Base-by-base conservation (phyloP, 2,113 vertebrate species). In the Nettapus auritus region DNA sequence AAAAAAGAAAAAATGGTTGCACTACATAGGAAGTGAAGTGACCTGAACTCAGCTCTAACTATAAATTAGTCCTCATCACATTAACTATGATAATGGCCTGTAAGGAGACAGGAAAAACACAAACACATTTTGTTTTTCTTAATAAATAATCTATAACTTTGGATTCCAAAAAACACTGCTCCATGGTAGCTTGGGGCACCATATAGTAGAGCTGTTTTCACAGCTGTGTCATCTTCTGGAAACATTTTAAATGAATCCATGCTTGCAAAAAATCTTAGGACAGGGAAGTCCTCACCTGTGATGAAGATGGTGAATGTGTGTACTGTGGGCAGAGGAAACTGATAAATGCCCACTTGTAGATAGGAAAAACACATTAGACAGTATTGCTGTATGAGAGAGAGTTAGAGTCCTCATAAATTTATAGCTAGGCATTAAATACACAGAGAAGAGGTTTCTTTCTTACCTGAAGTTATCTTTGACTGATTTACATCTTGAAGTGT, bases 351-450 rank as follows among this genome's bases (percentile, higher is more conserved):
- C 22, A 10, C 53, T 78, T 42, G 10, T 53, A 44, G 60, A 48
- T 20, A 42, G 0, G 1, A 88, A 76, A 91, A 79, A 9, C 36
- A 85, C n/a, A 55, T 81, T 53, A 88, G 67, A 80, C 91, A 91
- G 14, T 80, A 77, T 38, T 70, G 59, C 44, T 91, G 63, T 33
- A 36, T 25, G 70, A 94, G 60, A 71, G n/a, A 38, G 38, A 84
- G 76, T 46, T 62, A 70, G 40, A 94, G 20, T 28, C 50, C n/a
- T 57, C 60, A 21, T 46, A 31, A 78, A 75, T 89, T 77, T 75
- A 90, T 26, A 89, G 60, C 46, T 56, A 90, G 63, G 17, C n/a
- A 82, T 86, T 94, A 94, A 95, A 93, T 18, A 91, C 42, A 66
- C 15, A 77, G 44, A 78, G 73, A 78, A 76, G 66, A 81, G 46